Base-by-base conservation (phyloP, 2,888 invertebrate species). In the Nymphalis urticae region DNA sequence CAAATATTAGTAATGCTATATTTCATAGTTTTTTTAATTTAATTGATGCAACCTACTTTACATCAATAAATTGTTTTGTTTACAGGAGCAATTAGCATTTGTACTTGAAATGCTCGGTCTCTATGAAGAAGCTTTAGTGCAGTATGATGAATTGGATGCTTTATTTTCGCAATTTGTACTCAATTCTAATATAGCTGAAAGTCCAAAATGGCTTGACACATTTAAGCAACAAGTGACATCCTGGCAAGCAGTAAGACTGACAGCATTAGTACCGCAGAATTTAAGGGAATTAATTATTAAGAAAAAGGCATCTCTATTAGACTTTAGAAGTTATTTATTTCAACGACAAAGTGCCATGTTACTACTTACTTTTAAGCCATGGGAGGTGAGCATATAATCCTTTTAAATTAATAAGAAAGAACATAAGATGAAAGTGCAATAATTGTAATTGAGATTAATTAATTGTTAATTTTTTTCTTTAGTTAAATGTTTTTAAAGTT, bases 91-190 rank as follows among this genome's bases (percentile, higher is more conserved):
- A 92, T 93, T 99, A 77, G 98, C 98, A 69, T 97, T 98, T 89
- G 97, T 98, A 74, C 94, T 98, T 79, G 97, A 98, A 94, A 98
- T 98, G 96, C 91, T 99, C 75, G 97, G 97, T 68, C 93, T 99
- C 74, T 96, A 97, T 82, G 98, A 98, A 76, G 98, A 99, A 90
- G 97, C 98, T 17, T 92, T 99, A 76, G 97, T 99, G 66, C 99
- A 99, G 83, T 99, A 98, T 85, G 99, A 99, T 85, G 99, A 99
- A 90, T 93, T 99, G 81, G 98, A 99, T 92, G 98, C 98, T 62
- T 94, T 99, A 76, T 98, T 99, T 87, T 98, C 98, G 2, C 98
- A 99, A 92, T 98, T 98, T 90, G 96, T 99, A 66, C 95, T 98
- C 75, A 98, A 98, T 90, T 97, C 97, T n/a, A 96, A 97, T 81